These are phyloP conservation scores for Helarctos malayanus DNA, from an alignment of 2,797 vertebrate genomes.

Conservation along the genomic window DNA sequence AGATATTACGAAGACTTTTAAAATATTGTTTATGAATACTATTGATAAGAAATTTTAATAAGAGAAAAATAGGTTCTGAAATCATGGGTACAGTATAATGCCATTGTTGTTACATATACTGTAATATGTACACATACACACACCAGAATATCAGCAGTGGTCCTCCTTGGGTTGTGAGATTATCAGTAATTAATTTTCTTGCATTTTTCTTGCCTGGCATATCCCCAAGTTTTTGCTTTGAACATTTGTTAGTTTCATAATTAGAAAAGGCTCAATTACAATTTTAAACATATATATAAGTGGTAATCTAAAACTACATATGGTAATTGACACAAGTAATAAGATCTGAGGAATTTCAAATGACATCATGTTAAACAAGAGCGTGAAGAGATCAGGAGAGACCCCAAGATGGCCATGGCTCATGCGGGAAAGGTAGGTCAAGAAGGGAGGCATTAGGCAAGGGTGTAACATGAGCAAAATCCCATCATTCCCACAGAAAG, in stretches of 20 bases:
- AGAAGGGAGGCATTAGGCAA: background rate
- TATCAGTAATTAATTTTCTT: slow-evolving; percentile 73
- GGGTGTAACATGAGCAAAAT: background rate
- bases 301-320: slow-evolving; percentile 58
- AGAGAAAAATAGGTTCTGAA: slow-evolving; percentile 38
- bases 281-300: slow-evolving; percentile 51
- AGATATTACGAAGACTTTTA: background rate
- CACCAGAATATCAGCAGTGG: slow-evolving; percentile 61
- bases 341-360: slow-evolving; percentile 67
- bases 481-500: background rate
- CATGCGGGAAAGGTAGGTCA: background rate
- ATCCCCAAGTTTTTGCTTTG: slow-evolving; percentile 68
- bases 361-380: slow-evolving; percentile 42
- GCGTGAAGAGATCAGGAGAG: slow-evolving; percentile 23
- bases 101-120: slow-evolving; percentile 19
- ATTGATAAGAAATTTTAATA: slow-evolving; percentile 18
- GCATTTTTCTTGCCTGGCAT: slow-evolving; percentile 56
- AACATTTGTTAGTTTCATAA: slow-evolving; percentile 73
- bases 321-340: slow-evolving; percentile 61
- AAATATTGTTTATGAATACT: background rate
- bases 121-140: slow-evolving; percentile 1
- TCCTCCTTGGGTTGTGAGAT: slow-evolving; percentile 67
- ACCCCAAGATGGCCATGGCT: background rate
- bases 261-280: slow-evolving; percentile 72
- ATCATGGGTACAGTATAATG: slow-evolving; percentile 21